Evolutionary conservation across 2,113 vertebrate genomes (phyloP).

Genomic region (Hemichromis elongatus): DNA sequence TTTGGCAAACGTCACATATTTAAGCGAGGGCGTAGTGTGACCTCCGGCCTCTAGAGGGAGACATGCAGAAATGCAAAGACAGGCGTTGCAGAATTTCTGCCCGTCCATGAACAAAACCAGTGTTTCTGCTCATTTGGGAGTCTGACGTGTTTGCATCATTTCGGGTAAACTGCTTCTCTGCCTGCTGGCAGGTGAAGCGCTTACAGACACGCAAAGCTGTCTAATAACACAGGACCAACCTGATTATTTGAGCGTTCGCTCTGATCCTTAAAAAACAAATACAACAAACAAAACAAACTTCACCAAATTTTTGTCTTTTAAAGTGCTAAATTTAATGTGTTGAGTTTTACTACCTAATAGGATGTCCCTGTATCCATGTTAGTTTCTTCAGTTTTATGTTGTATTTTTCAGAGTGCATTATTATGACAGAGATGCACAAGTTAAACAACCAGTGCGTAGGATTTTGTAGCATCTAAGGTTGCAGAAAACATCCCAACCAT

Average conservation of each 20-base stretch:
- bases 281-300: too few relatives aligned
- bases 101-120: neutral
- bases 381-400: neutral
- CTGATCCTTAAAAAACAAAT: neutral
- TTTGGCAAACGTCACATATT: slow-evolving; percentile 8
- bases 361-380: neutral
- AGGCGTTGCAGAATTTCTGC: neutral
- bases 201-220: neutral
- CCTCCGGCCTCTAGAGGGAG: slow-evolving; percentile 55
- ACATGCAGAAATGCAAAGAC: slow-evolving; percentile 58
- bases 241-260: neutral
- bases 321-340: neutral
- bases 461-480: neutral
- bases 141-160: neutral
- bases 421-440: neutral
- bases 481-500: neutral
- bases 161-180: neutral
- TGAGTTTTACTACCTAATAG: neutral
- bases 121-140: slow-evolving; percentile 4
- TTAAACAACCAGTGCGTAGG: neutral
- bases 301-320: neutral
- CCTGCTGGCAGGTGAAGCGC: neutral
- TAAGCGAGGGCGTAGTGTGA: slow-evolving; percentile 19
- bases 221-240: neutral
- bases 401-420: neutral